Conservation (phyloP, 2,113 vertebrate genomes). For the Poeciliopsis turrubarensis region DNA sequence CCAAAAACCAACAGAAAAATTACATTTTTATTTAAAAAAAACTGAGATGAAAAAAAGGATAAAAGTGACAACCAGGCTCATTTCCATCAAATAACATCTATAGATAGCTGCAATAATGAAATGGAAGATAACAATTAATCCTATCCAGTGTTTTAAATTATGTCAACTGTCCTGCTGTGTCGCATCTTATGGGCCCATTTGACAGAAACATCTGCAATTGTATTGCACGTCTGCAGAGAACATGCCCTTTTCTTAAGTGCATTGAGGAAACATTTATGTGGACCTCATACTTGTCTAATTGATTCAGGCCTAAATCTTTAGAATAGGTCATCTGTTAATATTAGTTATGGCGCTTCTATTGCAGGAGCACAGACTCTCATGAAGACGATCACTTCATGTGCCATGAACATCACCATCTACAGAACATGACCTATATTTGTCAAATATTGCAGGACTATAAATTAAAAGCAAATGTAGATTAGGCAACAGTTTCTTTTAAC, state of each 20-base stretch:
- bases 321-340: constrained; percentile 23
- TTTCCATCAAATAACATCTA: constrained; percentile 29
- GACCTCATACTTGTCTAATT: constrained; percentile 16
- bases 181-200: constrained; percentile 6
- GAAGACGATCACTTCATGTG: constrained; percentile 4
- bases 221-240: neutral
- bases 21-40: neutral
- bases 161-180: constrained; percentile 49
- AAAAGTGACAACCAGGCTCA: neutral
- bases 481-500: neutral
- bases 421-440: neutral
- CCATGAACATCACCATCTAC: constrained; percentile 1
- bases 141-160: constrained; percentile 42
- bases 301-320: constrained; percentile 6
- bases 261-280: constrained; percentile 13
- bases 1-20: neutral
- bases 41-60: neutral
- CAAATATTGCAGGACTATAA: constrained; percentile 1
- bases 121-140: constrained; percentile 48
- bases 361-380: neutral
- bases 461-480: constrained; percentile 1
- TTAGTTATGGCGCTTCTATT: constrained; percentile 23
- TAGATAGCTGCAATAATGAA: constrained; percentile 57
- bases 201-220: constrained; percentile 3
- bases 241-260: neutral